phyloP scores from a whole-genome alignment of 2,113 vertebrate species.

The Uria lomvia region DNA sequence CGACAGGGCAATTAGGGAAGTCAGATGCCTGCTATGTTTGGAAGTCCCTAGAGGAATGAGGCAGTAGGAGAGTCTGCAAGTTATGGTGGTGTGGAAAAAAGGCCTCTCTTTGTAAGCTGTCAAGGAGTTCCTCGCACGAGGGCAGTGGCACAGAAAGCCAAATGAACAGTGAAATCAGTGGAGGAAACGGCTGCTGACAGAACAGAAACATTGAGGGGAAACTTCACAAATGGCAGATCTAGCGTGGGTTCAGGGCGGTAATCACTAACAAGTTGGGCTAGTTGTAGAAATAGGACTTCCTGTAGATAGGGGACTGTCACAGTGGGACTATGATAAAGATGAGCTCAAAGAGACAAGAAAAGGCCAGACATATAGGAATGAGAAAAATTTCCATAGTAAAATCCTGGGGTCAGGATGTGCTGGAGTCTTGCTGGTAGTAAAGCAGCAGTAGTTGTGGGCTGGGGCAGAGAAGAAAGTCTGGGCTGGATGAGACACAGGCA shows the following conservation, averaged over 20 bases:
- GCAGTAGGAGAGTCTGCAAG: background rate
- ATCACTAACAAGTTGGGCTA: background rate
- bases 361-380: slow-evolving; percentile 47
- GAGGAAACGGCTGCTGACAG: slow-evolving; percentile 13
- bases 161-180: slow-evolving; percentile 31
- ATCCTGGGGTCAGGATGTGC: slow-evolving; percentile 63
- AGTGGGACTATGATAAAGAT: slow-evolving; percentile 46
- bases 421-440: slow-evolving; percentile 61
- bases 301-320: slow-evolving; percentile 18
- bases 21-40: background rate
- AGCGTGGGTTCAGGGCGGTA: slow-evolving; percentile 1
- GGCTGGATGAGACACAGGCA: background rate
- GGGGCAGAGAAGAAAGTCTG: slow-evolving; percentile 28
- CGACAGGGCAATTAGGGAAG: background rate
- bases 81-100: background rate
- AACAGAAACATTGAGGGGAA: background rate
- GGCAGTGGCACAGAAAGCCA: slow-evolving; percentile 23
- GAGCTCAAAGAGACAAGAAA: slow-evolving; percentile 45
- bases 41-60: background rate
- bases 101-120: background rate
- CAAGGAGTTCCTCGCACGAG: background rate
- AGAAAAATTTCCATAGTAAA: slow-evolving; percentile 66
- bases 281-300: slow-evolving; percentile 25
- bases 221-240: slow-evolving; percentile 32
- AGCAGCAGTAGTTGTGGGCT: slow-evolving; percentile 44